Evolutionary conservation across 2,797 vertebrate genomes (phyloP), one percentile per base, ranked within the genome.

Genomic region (Morelia viridis): DNA sequence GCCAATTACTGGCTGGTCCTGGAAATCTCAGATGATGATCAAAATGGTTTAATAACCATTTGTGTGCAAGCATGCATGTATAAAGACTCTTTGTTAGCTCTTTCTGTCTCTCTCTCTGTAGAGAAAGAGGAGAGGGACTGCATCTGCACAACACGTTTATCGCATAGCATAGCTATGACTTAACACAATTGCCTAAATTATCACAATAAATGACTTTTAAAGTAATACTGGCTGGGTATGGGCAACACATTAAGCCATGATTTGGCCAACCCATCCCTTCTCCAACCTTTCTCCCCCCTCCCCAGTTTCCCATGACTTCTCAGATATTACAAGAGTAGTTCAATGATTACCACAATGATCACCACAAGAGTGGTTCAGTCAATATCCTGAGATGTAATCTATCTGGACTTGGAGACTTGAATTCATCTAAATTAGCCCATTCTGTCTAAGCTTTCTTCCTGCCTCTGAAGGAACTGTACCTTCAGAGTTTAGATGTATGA

Each of bases 141-240:
- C 17, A 76, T 35, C 35, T 71, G 65, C 5, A 71, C 65, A 28
- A 65, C 11, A 65, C 11, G 22, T 76, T 76, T 76, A 35, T 22
- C 22, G 10, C 56, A 62, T n/a, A 8, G 58, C 1, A 8, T 2
- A 5, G 9, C 41, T 90, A 12, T 62, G 0, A 22, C 62, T 92
- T 53, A 76, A 71, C 68, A 35, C 15, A 35, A 19, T 41, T 41
- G 35, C 35, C 71, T 41, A 76, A 76, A 41, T 76, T 41, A 76
- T 41, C 71, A 41, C 17, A 76, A 41, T 76, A 76, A 76, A 41
- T 17, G 35, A 76, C 22, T 76, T 76, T 76, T 76, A 76, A 76
- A 76, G 17, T 76, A 76, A 41, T 41, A 76, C 35, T 22, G 71
- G 19, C 3, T 41, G 35, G 1, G 19, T 76, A 19, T 3, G 1